These are phyloP conservation scores for Physella acuta DNA, from an alignment of 1,140 invertebrate genomes.

Conservation along the genomic window DNA sequence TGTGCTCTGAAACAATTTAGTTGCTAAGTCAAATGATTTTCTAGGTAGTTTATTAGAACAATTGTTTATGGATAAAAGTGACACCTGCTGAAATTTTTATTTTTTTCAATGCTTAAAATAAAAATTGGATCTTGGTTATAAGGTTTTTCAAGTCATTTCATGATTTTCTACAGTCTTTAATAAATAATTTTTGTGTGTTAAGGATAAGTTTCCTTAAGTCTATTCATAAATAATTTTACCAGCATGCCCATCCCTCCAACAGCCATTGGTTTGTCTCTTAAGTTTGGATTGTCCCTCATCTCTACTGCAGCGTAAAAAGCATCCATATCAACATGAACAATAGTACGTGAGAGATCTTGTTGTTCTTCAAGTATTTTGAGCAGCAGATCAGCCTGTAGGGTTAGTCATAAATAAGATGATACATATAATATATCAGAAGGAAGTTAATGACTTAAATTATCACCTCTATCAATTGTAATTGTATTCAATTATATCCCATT, in stretches of 20 bases:
- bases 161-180: neutral
- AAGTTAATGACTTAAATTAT: too few species aligned
- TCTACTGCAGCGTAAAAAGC: constrained; percentile 72
- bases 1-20: constrained; percentile 63
- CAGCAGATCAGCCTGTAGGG: constrained; percentile 58
- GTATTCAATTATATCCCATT: too few species aligned
- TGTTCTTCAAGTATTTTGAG: constrained; percentile 51
- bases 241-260: constrained; percentile 69
- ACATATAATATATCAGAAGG: too few species aligned
- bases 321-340: constrained; percentile 73
- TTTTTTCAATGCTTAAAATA: too few species aligned
- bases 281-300: constrained; percentile 66
- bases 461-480: too few species aligned
- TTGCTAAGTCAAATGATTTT: too few species aligned
- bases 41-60: too few species aligned
- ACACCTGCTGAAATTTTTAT: too few species aligned
- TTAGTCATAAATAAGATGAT: constrained; percentile 18
- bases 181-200: neutral
- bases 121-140: too few species aligned
- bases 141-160: too few species aligned
- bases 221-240: constrained; percentile 42
- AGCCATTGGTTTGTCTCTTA: constrained; percentile 69
- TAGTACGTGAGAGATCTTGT: constrained; percentile 61
- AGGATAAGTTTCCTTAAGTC: neutral
- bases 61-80: too few species aligned